A percentile compares a stretch with the other conserved stretches of the same genome.
Conservation (phyloP, 2,797 vertebrate species). For the Oceanodroma leucorhoa region DNA sequence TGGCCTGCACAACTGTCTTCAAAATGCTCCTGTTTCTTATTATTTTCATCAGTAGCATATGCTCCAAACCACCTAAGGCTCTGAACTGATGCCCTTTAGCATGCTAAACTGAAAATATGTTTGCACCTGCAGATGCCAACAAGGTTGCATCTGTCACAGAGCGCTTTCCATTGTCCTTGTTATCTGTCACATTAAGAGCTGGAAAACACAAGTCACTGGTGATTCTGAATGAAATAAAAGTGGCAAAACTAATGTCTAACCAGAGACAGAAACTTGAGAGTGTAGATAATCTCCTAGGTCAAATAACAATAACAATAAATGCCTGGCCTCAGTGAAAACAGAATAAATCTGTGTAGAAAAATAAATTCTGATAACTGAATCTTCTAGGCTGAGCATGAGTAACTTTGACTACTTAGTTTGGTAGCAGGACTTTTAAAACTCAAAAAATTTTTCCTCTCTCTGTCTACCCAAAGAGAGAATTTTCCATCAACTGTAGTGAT, state of each 20-base stretch:
- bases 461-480: neutral
- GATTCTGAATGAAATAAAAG: neutral
- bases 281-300: neutral
- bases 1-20: neutral
- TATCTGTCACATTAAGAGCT: neutral
- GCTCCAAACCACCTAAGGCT: neutral
- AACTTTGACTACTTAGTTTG: neutral
- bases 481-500: neutral
- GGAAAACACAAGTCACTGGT: neutral
- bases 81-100: neutral
- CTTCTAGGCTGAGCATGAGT: neutral
- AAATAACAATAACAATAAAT: neutral
- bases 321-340: neutral
- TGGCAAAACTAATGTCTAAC: neutral
- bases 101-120: slow-evolving; percentile 5
- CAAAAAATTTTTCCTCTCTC: neutral
- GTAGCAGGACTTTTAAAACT: neutral
- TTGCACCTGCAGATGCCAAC: slow-evolving; percentile 15
- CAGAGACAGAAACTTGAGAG: neutral
- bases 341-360: neutral
- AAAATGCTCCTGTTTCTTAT: neutral
- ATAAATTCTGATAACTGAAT: neutral
- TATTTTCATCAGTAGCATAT: slow-evolving; percentile 14
- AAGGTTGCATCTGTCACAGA: slow-evolving; percentile 27
- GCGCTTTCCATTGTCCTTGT: neutral